These are phyloP conservation scores for Hydraecia micacea DNA, from an alignment of 2,888 invertebrate species.

Conservation along the genomic window DNA sequence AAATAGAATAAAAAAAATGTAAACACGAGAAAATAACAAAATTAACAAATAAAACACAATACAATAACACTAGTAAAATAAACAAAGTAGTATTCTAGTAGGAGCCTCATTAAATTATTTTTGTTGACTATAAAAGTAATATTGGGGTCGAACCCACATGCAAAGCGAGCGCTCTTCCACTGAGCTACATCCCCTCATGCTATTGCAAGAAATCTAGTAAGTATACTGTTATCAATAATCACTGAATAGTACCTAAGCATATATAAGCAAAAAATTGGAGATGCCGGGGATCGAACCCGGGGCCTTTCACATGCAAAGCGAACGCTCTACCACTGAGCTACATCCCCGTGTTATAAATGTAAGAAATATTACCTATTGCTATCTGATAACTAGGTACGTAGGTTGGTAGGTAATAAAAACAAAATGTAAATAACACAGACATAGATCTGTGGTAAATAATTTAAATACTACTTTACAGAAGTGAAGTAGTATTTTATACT, in stretches of 20 bases:
- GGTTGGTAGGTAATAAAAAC: too few relatives aligned
- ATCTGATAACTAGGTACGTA: too few relatives aligned
- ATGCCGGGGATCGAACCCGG: conserved; percentile 99
- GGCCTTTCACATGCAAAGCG: conserved; percentile 99
- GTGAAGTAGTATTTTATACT: too few relatives aligned
- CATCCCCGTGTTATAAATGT: conserved; percentile 79
- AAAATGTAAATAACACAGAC: too few relatives aligned
- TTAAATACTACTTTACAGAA: too few relatives aligned
- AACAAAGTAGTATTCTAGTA: background rate
- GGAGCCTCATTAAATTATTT: background rate
- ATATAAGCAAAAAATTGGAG: conserved; percentile 88
- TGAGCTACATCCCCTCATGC: conserved; percentile 94
- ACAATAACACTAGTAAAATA: too few relatives aligned
- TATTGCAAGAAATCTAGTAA: too few relatives aligned
- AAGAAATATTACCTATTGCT: background rate
- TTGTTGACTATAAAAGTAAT: background rate
- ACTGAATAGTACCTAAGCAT: background rate
- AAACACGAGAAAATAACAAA: too few relatives aligned
- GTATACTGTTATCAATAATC: too few relatives aligned
- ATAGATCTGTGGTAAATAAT: too few relatives aligned
- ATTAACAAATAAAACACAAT: too few relatives aligned
- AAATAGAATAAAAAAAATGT: too few relatives aligned
- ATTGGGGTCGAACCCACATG: conserved; percentile 99
- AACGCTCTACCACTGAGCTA: conserved; percentile 99
- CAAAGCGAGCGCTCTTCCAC: conserved; percentile 99